phyloP scores from a whole-genome alignment of 2,797 vertebrate genomes.

The Galago senegalensis region DNA sequence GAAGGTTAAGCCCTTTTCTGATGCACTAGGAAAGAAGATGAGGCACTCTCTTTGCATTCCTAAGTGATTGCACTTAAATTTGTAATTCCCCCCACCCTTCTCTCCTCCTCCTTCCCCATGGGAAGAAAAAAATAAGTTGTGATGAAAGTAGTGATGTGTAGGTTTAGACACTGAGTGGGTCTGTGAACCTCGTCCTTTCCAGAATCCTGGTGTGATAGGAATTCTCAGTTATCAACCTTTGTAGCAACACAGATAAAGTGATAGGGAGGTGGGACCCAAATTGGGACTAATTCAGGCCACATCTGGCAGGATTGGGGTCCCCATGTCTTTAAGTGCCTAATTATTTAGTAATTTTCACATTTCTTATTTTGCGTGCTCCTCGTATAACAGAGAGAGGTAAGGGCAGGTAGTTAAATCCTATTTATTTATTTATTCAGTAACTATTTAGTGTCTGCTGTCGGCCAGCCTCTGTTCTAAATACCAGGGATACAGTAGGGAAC shows the following conservation, averaged over 20 bases:
- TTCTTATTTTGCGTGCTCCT: neutral
- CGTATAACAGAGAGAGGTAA: neutral
- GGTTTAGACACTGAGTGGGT: neutral
- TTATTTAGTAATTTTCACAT: neutral
- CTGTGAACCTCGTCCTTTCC: neutral
- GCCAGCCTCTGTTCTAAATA: neutral
- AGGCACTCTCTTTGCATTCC: neutral
- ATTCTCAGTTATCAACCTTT: constrained; percentile 10
- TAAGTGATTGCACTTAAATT: neutral
- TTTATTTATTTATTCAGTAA: neutral
- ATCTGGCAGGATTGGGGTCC: neutral
- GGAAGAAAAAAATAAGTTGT: constrained; percentile 17
- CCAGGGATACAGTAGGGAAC: neutral
- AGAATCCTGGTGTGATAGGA: neutral
- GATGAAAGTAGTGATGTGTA: constrained; percentile 15
- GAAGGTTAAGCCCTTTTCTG: neutral
- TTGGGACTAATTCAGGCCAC: neutral
- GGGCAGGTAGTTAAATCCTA: neutral
- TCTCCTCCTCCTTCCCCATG: neutral
- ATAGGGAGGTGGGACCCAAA: neutral
- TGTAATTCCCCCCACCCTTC: neutral
- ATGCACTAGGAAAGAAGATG: neutral
- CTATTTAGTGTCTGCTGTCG: neutral
- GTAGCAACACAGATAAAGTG: constrained; percentile 22
- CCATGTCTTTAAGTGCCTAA: neutral